Base-by-base conservation (phyloP, 1,140 invertebrate species). In the Cecropterus lyciades region DNA sequence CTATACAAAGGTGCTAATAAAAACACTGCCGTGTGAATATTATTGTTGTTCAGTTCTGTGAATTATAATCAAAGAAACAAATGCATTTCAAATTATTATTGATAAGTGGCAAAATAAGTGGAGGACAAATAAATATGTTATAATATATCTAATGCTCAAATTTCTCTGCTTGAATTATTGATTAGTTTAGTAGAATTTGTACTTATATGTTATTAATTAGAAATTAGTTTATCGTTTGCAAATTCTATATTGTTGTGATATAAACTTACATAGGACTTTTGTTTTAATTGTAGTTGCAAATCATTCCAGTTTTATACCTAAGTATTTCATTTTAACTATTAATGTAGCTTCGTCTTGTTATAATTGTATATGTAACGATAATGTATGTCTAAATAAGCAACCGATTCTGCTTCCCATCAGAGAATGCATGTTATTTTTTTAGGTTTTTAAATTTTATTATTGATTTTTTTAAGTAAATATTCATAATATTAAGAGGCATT, bases 201-300 rank as follows among this genome's bases (percentile, higher is more conserved):
- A 75, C 30, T 62, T 67, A 62, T 42, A 17, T 51, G 16, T 49
- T 55, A 73, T 45, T 13, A 69, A 48, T 73, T 79, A 73, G 74
- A 64, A n/a, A 75, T 67, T 86, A 69, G 71, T 84, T 87, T 85
- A 82, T 87, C 72, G 67, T 82, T 87, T 87, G 82, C 82, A 72
- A 73, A 71, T 72, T 80, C 60, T 74, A 69, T 70, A 80, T 80
- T 73, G 72, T 78, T 85, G 73, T 83, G 73, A 87, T 71, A 78
- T 51, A 73, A 63, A 73, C 77, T 40, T 40, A 40, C 59, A 75
- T 75, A 85, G 73, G 72, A 70, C 63, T 80, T 82, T 86, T 77
- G 64, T 80, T 82, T 79, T 76, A 68, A 73, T 17, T 75, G 80
- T 87, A 85, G 87, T 70, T 72, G 77, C 80, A 73, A 71, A 80